Percentiles rank a stretch among this genome's conserved stretches.
These are phyloP conservation scores for Hozukius guyotensis DNA, from an alignment of 2,797 vertebrate genomes.

Conservation along the genomic window DNA sequence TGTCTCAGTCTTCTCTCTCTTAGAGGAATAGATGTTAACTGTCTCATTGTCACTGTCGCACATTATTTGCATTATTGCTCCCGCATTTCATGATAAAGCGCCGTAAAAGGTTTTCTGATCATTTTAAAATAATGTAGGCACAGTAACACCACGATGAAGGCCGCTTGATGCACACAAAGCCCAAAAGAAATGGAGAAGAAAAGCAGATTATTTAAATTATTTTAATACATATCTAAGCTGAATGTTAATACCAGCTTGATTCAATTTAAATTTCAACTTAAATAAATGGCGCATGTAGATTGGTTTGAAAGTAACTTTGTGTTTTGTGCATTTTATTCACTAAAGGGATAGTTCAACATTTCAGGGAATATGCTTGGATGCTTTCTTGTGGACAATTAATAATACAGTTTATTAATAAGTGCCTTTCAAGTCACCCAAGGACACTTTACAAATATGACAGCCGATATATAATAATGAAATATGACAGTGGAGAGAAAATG, in stretches of 20 bases:
- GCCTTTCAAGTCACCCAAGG: neutral
- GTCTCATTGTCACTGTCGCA: neutral
- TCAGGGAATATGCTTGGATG: neutral
- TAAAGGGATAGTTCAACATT: neutral
- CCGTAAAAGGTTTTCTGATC: constrained; percentile 36
- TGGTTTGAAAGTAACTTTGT: neutral
- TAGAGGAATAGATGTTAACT: constrained; percentile 2
- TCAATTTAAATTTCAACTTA: neutral
- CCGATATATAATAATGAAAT: neutral
- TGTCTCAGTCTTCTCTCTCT: constrained; percentile 23
- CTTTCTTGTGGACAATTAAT: neutral
- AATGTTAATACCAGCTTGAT: neutral
- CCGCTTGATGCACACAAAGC: neutral
- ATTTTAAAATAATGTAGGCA: constrained; percentile 42
- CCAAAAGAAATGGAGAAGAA: neutral
- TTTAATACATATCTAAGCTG: neutral
- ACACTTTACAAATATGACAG: neutral
- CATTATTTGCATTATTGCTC: constrained; percentile 35
- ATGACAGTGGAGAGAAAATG: neutral
- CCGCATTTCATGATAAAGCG: constrained; percentile 23
- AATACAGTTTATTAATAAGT: neutral
- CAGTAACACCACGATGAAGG: constrained; percentile 5
- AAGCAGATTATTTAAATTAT: neutral
- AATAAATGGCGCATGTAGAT: neutral
- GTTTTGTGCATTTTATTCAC: neutral